Evolutionary conservation across 2,888 invertebrate genomes (phyloP), one percentile per base, ranked within the genome.

Genomic region (Megalurothrips usitatus): DNA sequence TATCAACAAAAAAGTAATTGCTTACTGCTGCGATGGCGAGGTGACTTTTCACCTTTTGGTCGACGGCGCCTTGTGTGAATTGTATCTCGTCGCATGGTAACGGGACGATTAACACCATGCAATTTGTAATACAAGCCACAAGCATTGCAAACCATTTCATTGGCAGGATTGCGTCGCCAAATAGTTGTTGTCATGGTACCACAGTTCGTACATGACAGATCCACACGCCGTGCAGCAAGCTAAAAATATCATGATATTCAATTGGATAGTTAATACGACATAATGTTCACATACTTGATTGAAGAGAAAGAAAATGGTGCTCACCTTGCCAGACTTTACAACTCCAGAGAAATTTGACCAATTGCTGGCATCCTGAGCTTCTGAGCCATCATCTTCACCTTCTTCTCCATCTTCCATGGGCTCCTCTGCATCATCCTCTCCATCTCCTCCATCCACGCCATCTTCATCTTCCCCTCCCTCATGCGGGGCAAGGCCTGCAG

Each of bases 91-190:
- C 97, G 91, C 97, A 98, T 98, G 82, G 97, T 95, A 84, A 95
- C 92, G 43, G 98, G 98, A 82, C 98, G 91, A 88, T 96, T 95
- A 81, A 97, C 94, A 83, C 96, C 96, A 88, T 99, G 99, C 84
- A 99, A 90, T 89, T 99, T 99, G 89, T 93, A 98, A 89, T 99
- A 99, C 63, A 99, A 91, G 0, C 98, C 99, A 87, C 99, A 99
- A 75, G 99, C 99, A 89, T 99, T 99, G 89, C 99, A 99, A 82
- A 99, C 99, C 91, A 99, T 98, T 90, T 99, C 98, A 2, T 98
- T 98, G 86, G 95, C 93, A 86, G 96, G 92, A 89, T 98, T 98
- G 84, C 99, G 91, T 85, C 99, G 90, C 99, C 99, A 99, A 83
- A 99, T 94, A 0, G 99, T 99, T 82, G 99, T 99, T 68, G 96